A percentile compares a stretch with the other conserved stretches of the same genome.
phyloP scores from a whole-genome alignment of 2,888 invertebrate species.

The Harpagoxenus sublaevis region DNA sequence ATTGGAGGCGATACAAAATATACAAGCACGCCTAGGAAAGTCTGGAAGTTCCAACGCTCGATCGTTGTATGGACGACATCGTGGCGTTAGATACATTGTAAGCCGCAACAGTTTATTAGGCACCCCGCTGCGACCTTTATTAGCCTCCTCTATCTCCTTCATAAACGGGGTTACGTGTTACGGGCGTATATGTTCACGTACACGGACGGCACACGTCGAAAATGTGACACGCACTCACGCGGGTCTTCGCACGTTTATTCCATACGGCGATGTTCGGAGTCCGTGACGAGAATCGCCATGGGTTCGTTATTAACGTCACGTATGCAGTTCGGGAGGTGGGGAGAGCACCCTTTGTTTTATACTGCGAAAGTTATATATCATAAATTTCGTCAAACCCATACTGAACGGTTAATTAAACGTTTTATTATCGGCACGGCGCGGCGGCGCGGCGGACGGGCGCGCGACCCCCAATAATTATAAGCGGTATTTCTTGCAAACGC shows the following conservation, averaged over 20 bases:
- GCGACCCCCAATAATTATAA: conserved; percentile 23
- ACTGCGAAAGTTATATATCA: conserved; percentile 43
- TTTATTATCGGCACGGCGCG: conserved; percentile 18
- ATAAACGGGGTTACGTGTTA: conserved; percentile 65
- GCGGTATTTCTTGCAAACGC: conserved; percentile 37
- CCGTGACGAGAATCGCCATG: conserved; percentile 54
- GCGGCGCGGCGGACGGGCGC: background rate
- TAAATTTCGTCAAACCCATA: conserved; percentile 44
- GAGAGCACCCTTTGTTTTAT: conserved; percentile 3
- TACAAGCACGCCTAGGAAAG: conserved; percentile 14
- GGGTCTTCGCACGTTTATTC: conserved; percentile 54
- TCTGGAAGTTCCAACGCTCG: conserved; percentile 18
- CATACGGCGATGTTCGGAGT: conserved; percentile 36
- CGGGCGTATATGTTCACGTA: conserved; percentile 25
- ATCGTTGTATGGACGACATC: conserved; percentile 30
- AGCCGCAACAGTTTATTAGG: conserved; percentile 82
- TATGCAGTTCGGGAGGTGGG: conserved; percentile 23
- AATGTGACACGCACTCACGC: conserved; percentile 35
- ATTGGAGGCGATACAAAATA: conserved; percentile 7
- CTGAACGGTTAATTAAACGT: conserved; percentile 50
- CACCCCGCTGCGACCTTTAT: conserved; percentile 82
- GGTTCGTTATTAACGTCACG: conserved; percentile 61
- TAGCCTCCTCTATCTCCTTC: conserved; percentile 74
- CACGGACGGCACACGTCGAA: background rate
- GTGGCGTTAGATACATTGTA: conserved; percentile 63